Evolutionary conservation across 1,140 invertebrate species (phyloP).

Genomic region (Mercenaria mercenaria): DNA sequence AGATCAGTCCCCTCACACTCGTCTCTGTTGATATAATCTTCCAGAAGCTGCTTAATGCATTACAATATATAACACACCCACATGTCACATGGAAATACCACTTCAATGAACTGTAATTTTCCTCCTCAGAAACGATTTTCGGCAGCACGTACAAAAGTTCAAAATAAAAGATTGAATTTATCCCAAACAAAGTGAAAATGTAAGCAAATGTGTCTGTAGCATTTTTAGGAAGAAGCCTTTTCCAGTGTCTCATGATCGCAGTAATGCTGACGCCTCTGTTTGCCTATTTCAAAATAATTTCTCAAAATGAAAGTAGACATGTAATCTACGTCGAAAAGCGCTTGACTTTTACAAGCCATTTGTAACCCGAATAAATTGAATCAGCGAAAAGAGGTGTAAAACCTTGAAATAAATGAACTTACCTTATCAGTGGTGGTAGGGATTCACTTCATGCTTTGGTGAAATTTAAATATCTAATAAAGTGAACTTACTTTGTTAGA

Average conservation of each 20-base stretch:
- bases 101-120: not conserved
- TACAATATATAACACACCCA: constrained; percentile 70
- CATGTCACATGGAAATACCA: constrained; percentile 71
- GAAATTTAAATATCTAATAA: too few relatives aligned
- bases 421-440: too few relatives aligned
- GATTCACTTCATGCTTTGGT: too few relatives aligned
- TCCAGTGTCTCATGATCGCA: constrained; percentile 39
- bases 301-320: too few relatives aligned
- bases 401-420: too few relatives aligned
- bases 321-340: too few relatives aligned
- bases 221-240: constrained; percentile 37
- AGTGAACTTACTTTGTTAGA: too few relatives aligned
- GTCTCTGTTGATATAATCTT: constrained; percentile 71
- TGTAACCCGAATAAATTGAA: too few relatives aligned
- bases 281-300: too few relatives aligned
- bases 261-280: too few relatives aligned
- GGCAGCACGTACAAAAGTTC: constrained; percentile 39
- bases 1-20: constrained; percentile 66
- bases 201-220: constrained; percentile 37
- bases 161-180: constrained; percentile 50
- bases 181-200: constrained; percentile 51
- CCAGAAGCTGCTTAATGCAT: constrained; percentile 69
- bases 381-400: too few relatives aligned
- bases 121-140: not conserved
- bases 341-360: too few relatives aligned